Evolutionary conservation across 2,797 vertebrate genomes (phyloP).

Genomic region (Clamator glandarius): DNA sequence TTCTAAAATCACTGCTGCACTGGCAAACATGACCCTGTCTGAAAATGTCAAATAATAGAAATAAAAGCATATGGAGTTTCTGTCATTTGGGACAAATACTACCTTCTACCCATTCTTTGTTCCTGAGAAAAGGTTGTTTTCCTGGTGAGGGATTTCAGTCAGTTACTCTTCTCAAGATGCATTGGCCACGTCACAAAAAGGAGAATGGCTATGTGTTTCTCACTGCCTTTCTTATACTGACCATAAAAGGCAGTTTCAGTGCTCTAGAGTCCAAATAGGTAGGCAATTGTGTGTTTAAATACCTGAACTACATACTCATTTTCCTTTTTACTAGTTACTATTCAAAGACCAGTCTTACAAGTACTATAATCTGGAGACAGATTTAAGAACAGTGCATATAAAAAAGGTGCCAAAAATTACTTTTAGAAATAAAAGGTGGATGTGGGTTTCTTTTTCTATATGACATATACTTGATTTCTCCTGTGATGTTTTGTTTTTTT

Average conservation of each 20-base stretch:
- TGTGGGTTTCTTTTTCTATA: background rate
- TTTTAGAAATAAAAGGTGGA: background rate
- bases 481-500: background rate
- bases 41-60: background rate
- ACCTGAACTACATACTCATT: background rate
- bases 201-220: background rate
- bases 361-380: background rate
- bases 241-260: background rate
- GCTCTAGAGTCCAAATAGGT: background rate
- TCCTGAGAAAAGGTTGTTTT: background rate
- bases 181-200: background rate
- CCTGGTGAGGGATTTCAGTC: background rate
- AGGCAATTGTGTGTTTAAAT: background rate
- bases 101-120: background rate
- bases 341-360: background rate
- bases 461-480: background rate
- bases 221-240: background rate
- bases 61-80: background rate
- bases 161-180: background rate
- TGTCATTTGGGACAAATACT: background rate
- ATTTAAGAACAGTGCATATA: background rate
- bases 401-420: background rate
- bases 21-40: background rate
- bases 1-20: background rate
- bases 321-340: background rate